Base-by-base conservation (phyloP, 1,140 invertebrate species). In the Drosophila rhopaloa region DNA sequence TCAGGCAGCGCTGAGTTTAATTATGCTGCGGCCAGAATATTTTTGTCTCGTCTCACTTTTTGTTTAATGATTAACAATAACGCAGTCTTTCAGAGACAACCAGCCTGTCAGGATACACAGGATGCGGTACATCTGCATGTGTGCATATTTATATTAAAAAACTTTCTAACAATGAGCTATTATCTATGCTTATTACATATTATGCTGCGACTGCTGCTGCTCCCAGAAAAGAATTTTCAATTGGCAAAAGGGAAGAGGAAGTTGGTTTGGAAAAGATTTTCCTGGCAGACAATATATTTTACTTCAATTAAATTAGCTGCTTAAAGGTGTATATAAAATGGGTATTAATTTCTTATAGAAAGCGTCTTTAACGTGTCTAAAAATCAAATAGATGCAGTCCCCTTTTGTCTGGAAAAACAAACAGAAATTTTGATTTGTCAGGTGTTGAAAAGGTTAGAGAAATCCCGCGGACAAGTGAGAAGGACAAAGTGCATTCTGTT, bases 101-200 rank as follows among this genome's bases (percentile, higher is more conserved):
- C 35, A 51, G 71, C 44, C 46, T 57, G 59, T 32, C 62, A 59
- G 72, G 60, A 76, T 48, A n/a, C 57, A 29, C 59, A 61, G 68
- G 70, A 63, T 56, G 72, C 38, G 58, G 37, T 44, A 61, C 60
- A 63, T 79, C 65, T 41, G 65, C 74, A 85, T 78, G 62, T 67
- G 73, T 72, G 74, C 71, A 82, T 88, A 81, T 88, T 82, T 89
- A 88, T 88, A 88, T 88, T 89, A 88, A 89, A 89, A 88, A 88
- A 88, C 76, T 88, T 88, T 88, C 68, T 55, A 83, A 88, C 84
- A 88, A 88, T 89, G 77, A 59, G 79, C 76, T 41, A 71, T 80
- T 83, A 67, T 83, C 75, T 80, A 68, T 68, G 72, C 79, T 72
- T 81, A 71, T 81, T 79, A 81, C 76, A 83, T 70, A 88, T 78